Conservation (phyloP, 2,797 vertebrate genomes). For the Crocidura indochinensis region DNA sequence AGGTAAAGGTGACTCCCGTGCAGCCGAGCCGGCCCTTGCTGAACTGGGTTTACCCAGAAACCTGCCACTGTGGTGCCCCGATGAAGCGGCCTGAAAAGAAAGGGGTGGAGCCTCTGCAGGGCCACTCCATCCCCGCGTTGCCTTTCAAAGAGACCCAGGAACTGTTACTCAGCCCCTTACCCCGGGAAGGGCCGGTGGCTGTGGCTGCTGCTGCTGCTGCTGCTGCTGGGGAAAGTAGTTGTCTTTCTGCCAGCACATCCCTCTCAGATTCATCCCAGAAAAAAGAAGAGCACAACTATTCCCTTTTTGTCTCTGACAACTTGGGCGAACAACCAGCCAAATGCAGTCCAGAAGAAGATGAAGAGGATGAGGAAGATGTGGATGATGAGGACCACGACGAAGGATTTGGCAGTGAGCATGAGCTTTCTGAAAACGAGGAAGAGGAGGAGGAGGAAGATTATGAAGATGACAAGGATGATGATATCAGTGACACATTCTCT, state of each 20-base stretch:
- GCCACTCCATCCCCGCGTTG: conserved; percentile 85
- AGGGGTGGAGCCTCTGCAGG: conserved; percentile 86
- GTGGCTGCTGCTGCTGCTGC: conserved; percentile 39
- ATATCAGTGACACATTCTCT: conserved; percentile 98
- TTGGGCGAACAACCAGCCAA: conserved; percentile 91
- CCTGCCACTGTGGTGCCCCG: conserved; percentile 90
- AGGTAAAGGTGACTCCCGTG: conserved; percentile 94
- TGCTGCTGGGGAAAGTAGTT: conserved; percentile 87
- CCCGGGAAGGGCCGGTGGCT: conserved; percentile 87
- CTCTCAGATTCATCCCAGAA: conserved; percentile 93
- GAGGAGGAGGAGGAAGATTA: conserved; percentile 95
- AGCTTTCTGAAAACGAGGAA: conserved; percentile 96
- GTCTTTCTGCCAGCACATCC: conserved; percentile 89
- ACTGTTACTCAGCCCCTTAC: conserved; percentile 90
- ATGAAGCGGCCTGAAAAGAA: conserved; percentile 90
- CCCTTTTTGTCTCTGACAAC: conserved; percentile 96
- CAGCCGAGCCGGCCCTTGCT: conserved; percentile 89
- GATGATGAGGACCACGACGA: conserved; percentile 95
- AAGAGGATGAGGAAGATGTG: conserved; percentile 94
- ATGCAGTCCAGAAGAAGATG: conserved; percentile 93
- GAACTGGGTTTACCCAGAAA: conserved; percentile 90
- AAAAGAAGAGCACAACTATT: conserved; percentile 99
- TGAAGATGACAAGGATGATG: conserved; percentile 93
- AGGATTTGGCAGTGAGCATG: conserved; percentile 98
- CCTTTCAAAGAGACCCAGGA: conserved; percentile 93